These are phyloP conservation scores for Coranthus polyacanthus DNA, from an alignment of 2,797 vertebrate species.

Conservation along the genomic window DNA sequence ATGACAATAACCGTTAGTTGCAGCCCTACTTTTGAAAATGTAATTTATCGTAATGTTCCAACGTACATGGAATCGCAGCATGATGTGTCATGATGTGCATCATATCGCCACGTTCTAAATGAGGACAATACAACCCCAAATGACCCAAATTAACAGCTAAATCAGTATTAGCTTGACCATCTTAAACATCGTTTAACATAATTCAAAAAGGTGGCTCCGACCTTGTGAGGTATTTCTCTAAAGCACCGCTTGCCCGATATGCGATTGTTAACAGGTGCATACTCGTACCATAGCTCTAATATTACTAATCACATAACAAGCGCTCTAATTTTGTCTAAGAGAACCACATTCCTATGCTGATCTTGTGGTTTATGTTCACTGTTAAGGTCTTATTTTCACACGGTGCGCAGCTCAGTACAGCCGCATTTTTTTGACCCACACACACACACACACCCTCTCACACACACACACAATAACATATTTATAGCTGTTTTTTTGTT, in stretches of 20 bases:
- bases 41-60: no score
- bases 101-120: no score
- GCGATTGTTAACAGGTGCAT: not conserved
- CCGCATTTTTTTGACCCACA: not conserved
- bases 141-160: not conserved
- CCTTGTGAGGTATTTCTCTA: no score
- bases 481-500: slow-evolving; percentile 24
- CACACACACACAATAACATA: slow-evolving; percentile 29
- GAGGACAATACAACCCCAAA: no score
- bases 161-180: not conserved
- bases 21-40: no score
- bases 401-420: not conserved
- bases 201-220: no score
- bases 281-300: not conserved
- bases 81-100: no score
- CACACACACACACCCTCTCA: slow-evolving; percentile 8
- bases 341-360: slow-evolving; percentile 10
- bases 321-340: not conserved
- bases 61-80: no score
- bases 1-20: no score
- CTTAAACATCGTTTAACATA: no score
- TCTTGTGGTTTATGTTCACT: not conserved
- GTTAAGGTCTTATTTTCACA: slow-evolving; percentile 2
- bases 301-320: slow-evolving; percentile 1
- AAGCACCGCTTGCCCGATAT: not conserved